Evolutionary conservation across 2,113 vertebrate genomes (phyloP).

Genomic region (Callionymus lyra): DNA sequence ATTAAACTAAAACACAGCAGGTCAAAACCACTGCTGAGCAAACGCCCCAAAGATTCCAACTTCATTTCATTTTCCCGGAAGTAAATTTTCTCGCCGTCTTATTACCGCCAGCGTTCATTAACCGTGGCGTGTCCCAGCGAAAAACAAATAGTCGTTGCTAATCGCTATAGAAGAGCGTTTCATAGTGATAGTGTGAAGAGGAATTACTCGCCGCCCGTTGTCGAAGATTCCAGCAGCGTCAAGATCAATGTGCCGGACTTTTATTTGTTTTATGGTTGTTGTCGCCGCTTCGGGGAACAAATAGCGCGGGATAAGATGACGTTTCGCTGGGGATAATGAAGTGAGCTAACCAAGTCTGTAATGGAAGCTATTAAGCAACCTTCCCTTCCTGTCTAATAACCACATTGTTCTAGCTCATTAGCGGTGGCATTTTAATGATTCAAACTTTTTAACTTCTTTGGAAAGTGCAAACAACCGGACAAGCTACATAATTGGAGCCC

Average conservation of each 20-base stretch:
- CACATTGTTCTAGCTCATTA: slow-evolving; percentile 60
- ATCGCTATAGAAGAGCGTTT: slow-evolving; percentile 9
- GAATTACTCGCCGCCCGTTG: slow-evolving; percentile 27
- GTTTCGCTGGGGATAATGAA: slow-evolving; percentile 50
- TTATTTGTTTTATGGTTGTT: slow-evolving; percentile 38
- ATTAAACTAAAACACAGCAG: too few species aligned
- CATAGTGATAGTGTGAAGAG: slow-evolving; percentile 36
- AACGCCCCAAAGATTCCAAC: too few species aligned
- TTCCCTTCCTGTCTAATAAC: slow-evolving; percentile 53
- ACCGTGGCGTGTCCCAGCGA: not conserved
- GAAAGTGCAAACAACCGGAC: slow-evolving; percentile 39
- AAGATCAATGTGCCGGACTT: slow-evolving; percentile 51
- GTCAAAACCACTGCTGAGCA: too few species aligned
- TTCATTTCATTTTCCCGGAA: too few species aligned
- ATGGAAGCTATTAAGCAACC: slow-evolving; percentile 61
- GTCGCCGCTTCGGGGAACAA: slow-evolving; percentile 43
- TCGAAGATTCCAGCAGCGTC: slow-evolving; percentile 35
- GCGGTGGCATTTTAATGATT: slow-evolving; percentile 43
- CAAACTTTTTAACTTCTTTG: slow-evolving; percentile 47
- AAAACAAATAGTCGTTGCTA: slow-evolving; percentile 38
- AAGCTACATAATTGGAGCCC: slow-evolving; percentile 41
- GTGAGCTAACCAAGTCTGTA: slow-evolving; percentile 55
- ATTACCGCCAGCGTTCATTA: too few species aligned
- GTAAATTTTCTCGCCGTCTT: too few species aligned
- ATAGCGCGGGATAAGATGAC: slow-evolving; percentile 31